Evolutionary conservation across 1,140 invertebrate genomes (phyloP), one percentile per base, ranked within the genome.

Genomic region (Saccostrea echinata): DNA sequence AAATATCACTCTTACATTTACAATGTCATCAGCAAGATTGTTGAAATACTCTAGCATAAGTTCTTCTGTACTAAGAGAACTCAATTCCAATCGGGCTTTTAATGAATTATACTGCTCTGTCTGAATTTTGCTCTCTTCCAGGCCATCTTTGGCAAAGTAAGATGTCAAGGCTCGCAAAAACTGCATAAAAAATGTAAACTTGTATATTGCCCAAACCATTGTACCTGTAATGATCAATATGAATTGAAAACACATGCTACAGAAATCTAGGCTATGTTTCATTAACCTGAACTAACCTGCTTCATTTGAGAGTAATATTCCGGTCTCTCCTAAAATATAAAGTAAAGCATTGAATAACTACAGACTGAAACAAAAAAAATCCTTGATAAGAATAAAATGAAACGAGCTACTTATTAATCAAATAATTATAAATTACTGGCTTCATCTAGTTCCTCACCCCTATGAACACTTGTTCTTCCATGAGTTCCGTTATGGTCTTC

Each of bases 291-390:
- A 90, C 90, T 89, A 84, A 93, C 93, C 90, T 87, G 87, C 88
- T 92, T 91, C 92, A 93, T 93, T 33, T 93, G 90, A 30, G 76
- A 84, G 68, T 94, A 94, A 83, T 93, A 94, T n/a, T 94, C 93
- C 21, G 91, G 90, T 35, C 80, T 86, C 91, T 92, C 88, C 93
- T 94, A 86, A 53, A 89, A 86, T 33, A 88, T 16, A 90, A 9
- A 80, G 18, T n/a, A 61, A 61, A 61, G 4, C 55, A 61, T 18
- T 61, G 18, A 21, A 61, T 61, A 21, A 61, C 18, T n/a, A 61
- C 18, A 61, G n/a, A 61, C 18, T 61, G 16, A 18, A 0, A 18
- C 6, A 18, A 57, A 61, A 61, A 21, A 21, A 61, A 61, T 21
- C 16, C n/a, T 6, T 43, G 43, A 43, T 9, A 43, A 21, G 1